Evolutionary conservation across 2,113 vertebrate genomes (phyloP).

Genomic region (Struthio camelus): DNA sequence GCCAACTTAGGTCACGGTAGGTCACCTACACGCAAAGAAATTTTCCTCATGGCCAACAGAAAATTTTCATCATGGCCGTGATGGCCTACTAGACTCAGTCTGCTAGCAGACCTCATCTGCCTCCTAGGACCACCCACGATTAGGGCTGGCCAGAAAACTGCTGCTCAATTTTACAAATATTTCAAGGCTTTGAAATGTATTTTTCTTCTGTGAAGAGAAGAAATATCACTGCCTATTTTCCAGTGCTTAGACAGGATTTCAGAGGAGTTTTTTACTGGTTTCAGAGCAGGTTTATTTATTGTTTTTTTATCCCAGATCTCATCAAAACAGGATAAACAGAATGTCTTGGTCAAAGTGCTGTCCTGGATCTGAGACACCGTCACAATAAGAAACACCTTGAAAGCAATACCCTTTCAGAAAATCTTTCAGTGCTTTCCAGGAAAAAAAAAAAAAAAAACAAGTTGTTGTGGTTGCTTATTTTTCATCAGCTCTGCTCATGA

Average conservation of each 20-base stretch:
- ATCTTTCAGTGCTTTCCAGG: neutral
- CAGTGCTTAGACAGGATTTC: neutral
- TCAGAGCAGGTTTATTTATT: neutral
- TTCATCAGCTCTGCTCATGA: neutral
- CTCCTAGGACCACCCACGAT: neutral
- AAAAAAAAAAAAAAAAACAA: neutral
- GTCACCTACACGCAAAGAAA: neutral
- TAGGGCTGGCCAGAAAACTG: neutral
- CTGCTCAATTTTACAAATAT: neutral
- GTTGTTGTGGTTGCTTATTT: neutral
- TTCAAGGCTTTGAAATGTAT: neutral
- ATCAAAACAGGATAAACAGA: neutral
- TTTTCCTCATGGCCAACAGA: neutral
- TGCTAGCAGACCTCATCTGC: neutral
- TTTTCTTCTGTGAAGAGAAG: neutral
- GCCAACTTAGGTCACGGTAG: neutral
- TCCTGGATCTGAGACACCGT: neutral
- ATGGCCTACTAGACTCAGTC: neutral
- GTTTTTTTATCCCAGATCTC: neutral
- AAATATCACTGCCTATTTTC: neutral
- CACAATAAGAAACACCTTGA: neutral
- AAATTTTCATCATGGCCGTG: neutral
- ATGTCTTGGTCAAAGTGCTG: neutral
- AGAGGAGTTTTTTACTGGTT: neutral
- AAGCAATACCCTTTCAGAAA: neutral